Evolutionary conservation across 2,797 vertebrate genomes (phyloP).

Genomic region (Pseudochirops cupreus): DNA sequence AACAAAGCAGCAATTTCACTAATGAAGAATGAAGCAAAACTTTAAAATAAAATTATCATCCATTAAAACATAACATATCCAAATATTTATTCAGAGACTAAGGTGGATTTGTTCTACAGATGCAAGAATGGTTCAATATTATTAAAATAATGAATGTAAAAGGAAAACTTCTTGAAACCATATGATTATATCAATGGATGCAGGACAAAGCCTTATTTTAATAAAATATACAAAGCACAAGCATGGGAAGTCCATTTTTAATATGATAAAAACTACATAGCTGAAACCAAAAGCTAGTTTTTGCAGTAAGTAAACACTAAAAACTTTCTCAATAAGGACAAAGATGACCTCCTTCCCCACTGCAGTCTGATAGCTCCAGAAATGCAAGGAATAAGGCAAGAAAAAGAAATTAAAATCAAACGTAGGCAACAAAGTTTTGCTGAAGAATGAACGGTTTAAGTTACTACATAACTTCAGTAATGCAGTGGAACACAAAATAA

Average conservation of each 20-base stretch:
- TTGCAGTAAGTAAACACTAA: not conserved
- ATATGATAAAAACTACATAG: not conserved
- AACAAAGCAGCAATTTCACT: not conserved
- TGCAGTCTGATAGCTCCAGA: not conserved
- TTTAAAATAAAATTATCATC: not conserved
- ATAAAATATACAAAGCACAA: not conserved
- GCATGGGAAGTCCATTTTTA: not conserved
- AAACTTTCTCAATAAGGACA: not conserved
- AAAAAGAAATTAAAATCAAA: not conserved
- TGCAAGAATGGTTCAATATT: not conserved
- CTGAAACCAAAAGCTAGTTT: not conserved
- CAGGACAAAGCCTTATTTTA: not conserved
- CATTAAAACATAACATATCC: not conserved
- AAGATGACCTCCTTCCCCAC: not conserved
- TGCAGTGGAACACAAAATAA: not conserved
- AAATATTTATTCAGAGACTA: not conserved
- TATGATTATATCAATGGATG: not conserved
- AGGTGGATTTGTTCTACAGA: not conserved
- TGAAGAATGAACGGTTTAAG: not conserved
- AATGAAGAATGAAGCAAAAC: not conserved
- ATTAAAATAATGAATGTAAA: not conserved
- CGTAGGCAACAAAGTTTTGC: not conserved
- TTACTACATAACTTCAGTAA: not conserved
- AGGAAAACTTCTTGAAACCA: not conserved
- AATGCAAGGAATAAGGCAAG: not conserved